Conservation (phyloP, 2,888 invertebrate species). For the Agrochola lota region DNA sequence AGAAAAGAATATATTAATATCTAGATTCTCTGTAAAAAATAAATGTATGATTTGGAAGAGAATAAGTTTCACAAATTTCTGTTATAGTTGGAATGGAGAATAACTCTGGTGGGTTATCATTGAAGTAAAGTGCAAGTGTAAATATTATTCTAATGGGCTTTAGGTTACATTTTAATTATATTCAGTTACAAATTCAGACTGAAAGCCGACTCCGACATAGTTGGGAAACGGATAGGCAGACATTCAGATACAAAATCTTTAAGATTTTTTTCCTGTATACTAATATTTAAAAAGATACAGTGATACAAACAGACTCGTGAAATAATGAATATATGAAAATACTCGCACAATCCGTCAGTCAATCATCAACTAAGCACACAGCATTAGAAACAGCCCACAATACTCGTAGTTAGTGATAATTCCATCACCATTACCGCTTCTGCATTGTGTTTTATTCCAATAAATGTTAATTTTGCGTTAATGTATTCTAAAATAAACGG, state of each 20-base stretch:
- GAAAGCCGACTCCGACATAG: neutral
- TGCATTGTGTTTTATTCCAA: constrained; percentile 69
- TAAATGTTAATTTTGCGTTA: constrained; percentile 77
- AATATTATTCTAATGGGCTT: neutral
- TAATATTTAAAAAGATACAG: neutral
- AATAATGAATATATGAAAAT: neutral
- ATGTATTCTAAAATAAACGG: constrained; percentile 79
- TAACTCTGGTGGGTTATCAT: neutral
- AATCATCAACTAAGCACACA: constrained; percentile 53
- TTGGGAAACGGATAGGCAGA: neutral
- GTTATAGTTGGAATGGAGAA: neutral
- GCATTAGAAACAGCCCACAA: constrained; percentile 60
- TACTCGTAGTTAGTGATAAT: constrained; percentile 66
- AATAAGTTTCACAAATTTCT: neutral
- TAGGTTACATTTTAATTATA: too few relatives aligned
- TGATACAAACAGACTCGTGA: neutral
- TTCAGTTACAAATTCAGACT: too few relatives aligned
- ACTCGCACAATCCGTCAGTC: constrained; percentile 1
- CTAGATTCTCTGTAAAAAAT: neutral
- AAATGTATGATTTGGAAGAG: neutral
- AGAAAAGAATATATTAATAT: constrained; percentile 59
- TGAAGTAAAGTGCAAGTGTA: neutral
- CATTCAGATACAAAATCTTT: neutral
- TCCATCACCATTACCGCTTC: constrained; percentile 55
- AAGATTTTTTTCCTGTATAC: neutral